Percentiles rank a stretch among this genome's conserved stretches.
Conservation (phyloP, 2,888 invertebrate genomes). For the Bruchidius siliquastri region DNA sequence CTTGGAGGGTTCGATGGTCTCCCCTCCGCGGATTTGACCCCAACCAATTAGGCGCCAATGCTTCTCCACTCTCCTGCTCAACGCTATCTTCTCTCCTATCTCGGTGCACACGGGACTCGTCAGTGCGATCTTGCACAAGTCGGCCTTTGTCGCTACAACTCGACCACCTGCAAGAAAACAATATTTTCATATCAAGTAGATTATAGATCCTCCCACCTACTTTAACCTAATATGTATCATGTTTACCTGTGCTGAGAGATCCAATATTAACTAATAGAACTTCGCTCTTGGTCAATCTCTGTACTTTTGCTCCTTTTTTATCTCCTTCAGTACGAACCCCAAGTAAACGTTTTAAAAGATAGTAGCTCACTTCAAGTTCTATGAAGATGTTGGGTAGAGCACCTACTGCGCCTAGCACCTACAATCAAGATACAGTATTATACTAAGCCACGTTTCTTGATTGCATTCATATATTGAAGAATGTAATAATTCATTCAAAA, state of each 20-base stretch:
- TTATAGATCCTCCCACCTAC: too few relatives aligned
- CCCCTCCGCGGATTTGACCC: slow-evolving; percentile 98
- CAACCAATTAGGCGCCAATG: slow-evolving; percentile 99
- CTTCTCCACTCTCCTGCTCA: slow-evolving; percentile 96
- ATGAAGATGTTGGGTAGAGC: slow-evolving; percentile 95
- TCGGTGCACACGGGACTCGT: slow-evolving; percentile 99
- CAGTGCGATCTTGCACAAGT: slow-evolving; percentile 94
- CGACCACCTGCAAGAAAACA: slow-evolving; percentile 59
- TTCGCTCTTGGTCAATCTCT: slow-evolving; percentile 86
- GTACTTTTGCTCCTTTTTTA: slow-evolving; percentile 97
- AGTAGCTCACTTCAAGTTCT: slow-evolving; percentile 92
- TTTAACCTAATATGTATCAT: too few relatives aligned
- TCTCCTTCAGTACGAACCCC: slow-evolving; percentile 99
- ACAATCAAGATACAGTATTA: neutral
- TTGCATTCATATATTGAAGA: too few relatives aligned
- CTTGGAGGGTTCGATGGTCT: slow-evolving; percentile 78
- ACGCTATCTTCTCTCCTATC: slow-evolving; percentile 97
- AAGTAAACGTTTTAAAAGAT: slow-evolving; percentile 87
- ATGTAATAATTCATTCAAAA: too few relatives aligned
- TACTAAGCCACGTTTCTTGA: too few relatives aligned
- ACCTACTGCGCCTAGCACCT: slow-evolving; percentile 80
- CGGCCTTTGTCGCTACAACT: slow-evolving; percentile 90
- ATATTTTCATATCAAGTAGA: too few relatives aligned
- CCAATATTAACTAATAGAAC: slow-evolving; percentile 97
- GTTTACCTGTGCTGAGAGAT: slow-evolving; percentile 81